These are phyloP conservation scores for Leptinotarsa defecta DNA, from an alignment of 1,140 invertebrate genomes.

Conservation along the genomic window DNA sequence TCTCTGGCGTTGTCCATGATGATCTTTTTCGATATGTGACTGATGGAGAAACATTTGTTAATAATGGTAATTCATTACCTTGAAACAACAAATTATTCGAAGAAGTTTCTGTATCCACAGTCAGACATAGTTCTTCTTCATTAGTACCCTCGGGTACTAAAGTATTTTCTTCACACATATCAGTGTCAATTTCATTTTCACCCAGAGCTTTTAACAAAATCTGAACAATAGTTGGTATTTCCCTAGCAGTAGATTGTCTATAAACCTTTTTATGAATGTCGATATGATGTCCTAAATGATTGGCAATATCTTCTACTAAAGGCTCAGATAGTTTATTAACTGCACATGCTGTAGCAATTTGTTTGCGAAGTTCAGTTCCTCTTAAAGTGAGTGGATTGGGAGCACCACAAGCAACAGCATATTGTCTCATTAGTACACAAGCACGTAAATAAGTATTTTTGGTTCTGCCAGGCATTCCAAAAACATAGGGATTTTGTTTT, in stretches of 20 bases:
- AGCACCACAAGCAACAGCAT: neutral
- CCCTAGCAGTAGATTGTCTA: neutral
- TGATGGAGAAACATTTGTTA: neutral
- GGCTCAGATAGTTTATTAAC: neutral
- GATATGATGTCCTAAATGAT: neutral
- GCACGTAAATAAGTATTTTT: neutral
- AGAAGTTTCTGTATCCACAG: no score
- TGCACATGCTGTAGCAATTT: neutral
- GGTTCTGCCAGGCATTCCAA: neutral
- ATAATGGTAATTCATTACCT: no score
- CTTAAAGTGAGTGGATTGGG: neutral
- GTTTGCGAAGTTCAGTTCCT: neutral
- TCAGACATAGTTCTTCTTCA: no score
- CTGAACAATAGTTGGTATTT: neutral
- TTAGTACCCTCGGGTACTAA: no score
- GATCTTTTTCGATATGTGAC: neutral
- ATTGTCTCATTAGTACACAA: neutral
- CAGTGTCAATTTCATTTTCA: neutral
- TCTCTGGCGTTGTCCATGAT: conserved; percentile 13
- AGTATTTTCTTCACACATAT: neutral
- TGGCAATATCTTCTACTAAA: neutral
- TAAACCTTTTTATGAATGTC: neutral
- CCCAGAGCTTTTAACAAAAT: conserved; percentile 2
- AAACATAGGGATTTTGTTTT: conserved; percentile 2
- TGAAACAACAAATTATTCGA: no score